These are phyloP conservation scores for Stomatorhinus ivindoensis DNA, from an alignment of 2,113 vertebrate species.

Conservation along the genomic window DNA sequence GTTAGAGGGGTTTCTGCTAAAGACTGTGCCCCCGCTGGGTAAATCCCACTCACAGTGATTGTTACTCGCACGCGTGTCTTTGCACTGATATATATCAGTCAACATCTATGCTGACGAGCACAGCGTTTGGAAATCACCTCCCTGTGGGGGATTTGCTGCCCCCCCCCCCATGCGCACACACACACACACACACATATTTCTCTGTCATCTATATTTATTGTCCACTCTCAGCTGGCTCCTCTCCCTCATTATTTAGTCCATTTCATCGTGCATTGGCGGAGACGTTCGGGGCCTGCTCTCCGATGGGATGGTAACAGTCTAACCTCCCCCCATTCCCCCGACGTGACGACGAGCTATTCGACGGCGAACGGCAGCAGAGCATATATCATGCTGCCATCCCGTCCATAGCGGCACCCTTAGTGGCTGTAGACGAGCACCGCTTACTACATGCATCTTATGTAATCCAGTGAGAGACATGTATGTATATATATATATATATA, in stretches of 20 bases:
- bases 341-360: neutral
- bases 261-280: neutral
- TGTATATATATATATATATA: neutral
- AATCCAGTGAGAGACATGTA: neutral
- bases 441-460: neutral
- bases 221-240: neutral
- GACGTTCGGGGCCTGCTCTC: neutral
- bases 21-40: neutral
- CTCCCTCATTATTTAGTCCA: neutral
- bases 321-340: neutral
- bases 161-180: neutral
- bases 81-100: neutral
- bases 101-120: neutral
- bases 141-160: neutral
- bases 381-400: neutral
- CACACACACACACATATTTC: neutral
- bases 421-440: neutral
- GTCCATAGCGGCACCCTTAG: neutral
- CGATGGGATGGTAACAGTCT: neutral
- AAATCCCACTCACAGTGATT: neutral
- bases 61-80: neutral
- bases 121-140: neutral
- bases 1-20: neutral
- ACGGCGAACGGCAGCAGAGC: neutral
- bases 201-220: neutral